Conservation (phyloP, 2,113 vertebrate species). For the Corydoras maculifer region DNA sequence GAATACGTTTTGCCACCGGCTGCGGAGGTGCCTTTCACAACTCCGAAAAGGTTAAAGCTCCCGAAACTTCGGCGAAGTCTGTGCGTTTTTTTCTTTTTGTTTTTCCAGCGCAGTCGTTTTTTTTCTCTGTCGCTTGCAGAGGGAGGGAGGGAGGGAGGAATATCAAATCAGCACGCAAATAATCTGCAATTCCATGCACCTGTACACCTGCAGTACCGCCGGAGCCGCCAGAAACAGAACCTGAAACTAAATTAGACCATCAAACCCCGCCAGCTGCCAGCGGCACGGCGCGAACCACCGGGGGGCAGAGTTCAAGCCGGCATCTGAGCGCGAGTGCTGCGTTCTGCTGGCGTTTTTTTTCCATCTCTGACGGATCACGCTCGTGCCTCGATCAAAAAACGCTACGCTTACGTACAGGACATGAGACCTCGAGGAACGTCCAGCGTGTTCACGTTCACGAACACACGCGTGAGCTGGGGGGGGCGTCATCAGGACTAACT, state of each 20-base stretch:
- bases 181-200: conserved; percentile 29
- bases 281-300: conserved; percentile 29
- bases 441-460: conserved; percentile 15
- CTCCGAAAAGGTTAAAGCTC: conserved; percentile 57
- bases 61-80: conserved; percentile 42
- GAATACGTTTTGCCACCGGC: conserved; percentile 51
- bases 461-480: too few relatives aligned
- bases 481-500: too few relatives aligned
- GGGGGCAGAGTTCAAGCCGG: conserved; percentile 52
- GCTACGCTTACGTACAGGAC: neutral
- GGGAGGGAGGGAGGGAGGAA: conserved; percentile 1
- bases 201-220: conserved; percentile 17
- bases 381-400: conserved; percentile 24
- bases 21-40: conserved; percentile 58
- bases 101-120: neutral
- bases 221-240: conserved; percentile 25
- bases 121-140: neutral
- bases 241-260: conserved; percentile 44
- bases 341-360: conserved; percentile 10
- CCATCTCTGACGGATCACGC: conserved; percentile 32
- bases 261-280: conserved; percentile 51
- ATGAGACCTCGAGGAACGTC: conserved; percentile 4
- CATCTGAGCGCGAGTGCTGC: conserved; percentile 37
- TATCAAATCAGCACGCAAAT: conserved; percentile 13
- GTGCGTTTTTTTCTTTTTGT: neutral